phyloP scores from a whole-genome alignment of 2,888 invertebrate genomes.

The Eumerus sabulonum region DNA sequence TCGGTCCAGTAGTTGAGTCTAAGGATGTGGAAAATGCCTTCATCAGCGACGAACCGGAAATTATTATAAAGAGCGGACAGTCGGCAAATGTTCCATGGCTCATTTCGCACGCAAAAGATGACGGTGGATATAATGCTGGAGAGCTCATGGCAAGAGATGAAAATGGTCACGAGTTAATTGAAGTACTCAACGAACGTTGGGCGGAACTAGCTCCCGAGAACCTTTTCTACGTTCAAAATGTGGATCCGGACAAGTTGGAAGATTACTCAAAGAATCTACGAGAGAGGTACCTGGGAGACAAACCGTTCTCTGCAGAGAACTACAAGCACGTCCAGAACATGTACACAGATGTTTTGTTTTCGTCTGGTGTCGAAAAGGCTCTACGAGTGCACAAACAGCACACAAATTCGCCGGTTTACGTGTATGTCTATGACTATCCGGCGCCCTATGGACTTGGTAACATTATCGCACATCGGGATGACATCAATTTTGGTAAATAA shows the following conservation, averaged over 20 bases:
- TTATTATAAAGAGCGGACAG: constrained; percentile 81
- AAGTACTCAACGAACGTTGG: constrained; percentile 81
- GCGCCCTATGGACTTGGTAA: constrained; percentile 82
- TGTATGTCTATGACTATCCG: constrained; percentile 84
- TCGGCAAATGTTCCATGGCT: constrained; percentile 86
- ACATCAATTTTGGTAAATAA: constrained; percentile 80
- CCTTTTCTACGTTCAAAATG: constrained; percentile 83
- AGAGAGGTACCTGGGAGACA: constrained; percentile 69
- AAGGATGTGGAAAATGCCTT: constrained; percentile 81
- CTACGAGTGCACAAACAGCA: constrained; percentile 81
- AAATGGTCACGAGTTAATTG: constrained; percentile 78
- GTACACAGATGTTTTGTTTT: constrained; percentile 84
- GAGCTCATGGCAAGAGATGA: constrained; percentile 76
- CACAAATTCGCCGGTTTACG: constrained; percentile 82
- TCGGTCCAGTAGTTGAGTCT: constrained; percentile 86
- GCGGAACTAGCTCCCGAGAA: constrained; percentile 81
- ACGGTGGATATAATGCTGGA: constrained; percentile 85
- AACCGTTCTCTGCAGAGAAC: constrained; percentile 78
- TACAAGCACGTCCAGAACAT: constrained; percentile 79
- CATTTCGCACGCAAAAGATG: constrained; percentile 84
- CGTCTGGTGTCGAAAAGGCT: constrained; percentile 82
- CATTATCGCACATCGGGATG: constrained; percentile 79
- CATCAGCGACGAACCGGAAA: constrained; percentile 83
- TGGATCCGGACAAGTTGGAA: constrained; percentile 78
- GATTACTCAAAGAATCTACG: constrained; percentile 68